Conservation (phyloP, 92 coral and sea anemone genomes). For the Montipora capitata region DNA sequence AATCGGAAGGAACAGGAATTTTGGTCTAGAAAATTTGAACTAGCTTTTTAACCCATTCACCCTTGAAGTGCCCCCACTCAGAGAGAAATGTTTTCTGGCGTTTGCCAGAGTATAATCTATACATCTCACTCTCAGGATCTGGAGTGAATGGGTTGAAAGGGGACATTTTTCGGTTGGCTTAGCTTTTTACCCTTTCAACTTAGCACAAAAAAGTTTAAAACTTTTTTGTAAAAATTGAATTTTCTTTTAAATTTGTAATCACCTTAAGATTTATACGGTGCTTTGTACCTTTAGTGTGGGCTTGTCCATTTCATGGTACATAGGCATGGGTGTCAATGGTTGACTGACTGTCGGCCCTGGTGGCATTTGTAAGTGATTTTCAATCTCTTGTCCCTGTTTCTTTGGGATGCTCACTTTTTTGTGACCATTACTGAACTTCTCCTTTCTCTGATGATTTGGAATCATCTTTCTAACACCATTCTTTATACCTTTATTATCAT, state of each 20-base stretch:
- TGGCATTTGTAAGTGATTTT: background rate
- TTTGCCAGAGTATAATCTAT: no score
- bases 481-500: background rate
- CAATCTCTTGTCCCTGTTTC: constrained; percentile 25
- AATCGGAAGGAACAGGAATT: no score
- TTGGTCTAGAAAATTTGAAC: no score
- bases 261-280: background rate
- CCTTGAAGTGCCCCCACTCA: no score
- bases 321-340: constrained; percentile 96
- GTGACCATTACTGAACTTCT: constrained; percentile 5
- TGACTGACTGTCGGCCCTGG: constrained; percentile 9
- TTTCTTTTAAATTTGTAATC: background rate
- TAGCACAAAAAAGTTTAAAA: no score
- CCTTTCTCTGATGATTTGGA: constrained; percentile 13
- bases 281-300: constrained; percentile 87
- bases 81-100: no score
- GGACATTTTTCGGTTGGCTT: no score
- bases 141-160: no score
- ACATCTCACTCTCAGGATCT: no score
- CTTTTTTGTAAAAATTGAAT: background rate
- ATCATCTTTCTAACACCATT: background rate
- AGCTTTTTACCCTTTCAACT: no score
- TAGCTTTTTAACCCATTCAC: no score
- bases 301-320: constrained; percentile 88
- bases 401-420: background rate